These are phyloP conservation scores for Salmo trutta DNA, from an alignment of 2,797 vertebrate genomes.

Conservation along the genomic window DNA sequence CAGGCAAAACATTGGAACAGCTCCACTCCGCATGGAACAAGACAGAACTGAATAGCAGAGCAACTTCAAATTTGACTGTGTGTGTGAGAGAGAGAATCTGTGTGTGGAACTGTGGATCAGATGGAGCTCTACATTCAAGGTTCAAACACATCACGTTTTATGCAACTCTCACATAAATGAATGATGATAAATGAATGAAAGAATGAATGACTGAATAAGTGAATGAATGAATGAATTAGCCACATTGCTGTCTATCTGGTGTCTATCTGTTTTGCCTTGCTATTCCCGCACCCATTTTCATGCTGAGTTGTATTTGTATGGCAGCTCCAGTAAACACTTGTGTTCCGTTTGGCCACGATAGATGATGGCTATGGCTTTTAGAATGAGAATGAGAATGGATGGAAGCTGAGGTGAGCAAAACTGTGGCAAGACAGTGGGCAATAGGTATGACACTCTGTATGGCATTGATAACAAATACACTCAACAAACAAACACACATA, in stretches of 20 bases:
- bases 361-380: not conserved
- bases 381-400: not conserved
- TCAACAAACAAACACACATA: too few relatives aligned
- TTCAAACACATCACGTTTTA: not conserved
- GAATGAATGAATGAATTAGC: too few relatives aligned
- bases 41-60: too few relatives aligned
- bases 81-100: too few relatives aligned
- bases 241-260: too few relatives aligned
- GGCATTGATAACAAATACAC: too few relatives aligned
- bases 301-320: not conserved
- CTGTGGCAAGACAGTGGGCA: not conserved
- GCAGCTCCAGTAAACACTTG: not conserved
- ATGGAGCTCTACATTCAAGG: not conserved
- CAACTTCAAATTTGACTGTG: too few relatives aligned
- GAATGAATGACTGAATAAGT: too few relatives aligned
- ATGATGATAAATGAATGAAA: not conserved
- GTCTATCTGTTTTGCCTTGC: not conserved
- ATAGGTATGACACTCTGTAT: too few relatives aligned
- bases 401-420: not conserved
- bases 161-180: not conserved
- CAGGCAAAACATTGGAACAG: not conserved
- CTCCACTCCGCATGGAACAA: too few relatives aligned
- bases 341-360: not conserved
- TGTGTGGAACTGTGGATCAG: not conserved
- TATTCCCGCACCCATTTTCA: not conserved